Conservation (phyloP, 2,797 vertebrate species). For the Pangasius sanitwongsei region DNA sequence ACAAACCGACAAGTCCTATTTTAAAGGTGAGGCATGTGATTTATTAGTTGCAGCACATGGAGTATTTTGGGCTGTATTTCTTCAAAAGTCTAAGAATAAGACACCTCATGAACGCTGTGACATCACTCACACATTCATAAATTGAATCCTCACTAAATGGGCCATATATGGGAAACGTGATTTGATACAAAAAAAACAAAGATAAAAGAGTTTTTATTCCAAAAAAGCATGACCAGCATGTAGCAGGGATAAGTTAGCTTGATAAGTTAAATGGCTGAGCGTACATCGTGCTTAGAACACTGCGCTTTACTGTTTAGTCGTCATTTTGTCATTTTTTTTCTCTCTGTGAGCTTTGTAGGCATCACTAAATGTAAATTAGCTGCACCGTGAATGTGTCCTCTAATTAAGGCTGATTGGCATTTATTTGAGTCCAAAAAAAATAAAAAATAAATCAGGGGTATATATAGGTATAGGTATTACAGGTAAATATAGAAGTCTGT, state of each 20-base stretch:
- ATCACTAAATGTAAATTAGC: background rate
- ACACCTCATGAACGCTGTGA: background rate
- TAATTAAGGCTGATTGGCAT: background rate
- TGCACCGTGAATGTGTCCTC: background rate
- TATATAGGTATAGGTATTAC: no score
- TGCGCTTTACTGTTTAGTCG: background rate
- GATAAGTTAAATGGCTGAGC: background rate
- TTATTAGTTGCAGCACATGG: background rate
- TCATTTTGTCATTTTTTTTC: background rate
- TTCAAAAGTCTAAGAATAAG: background rate
- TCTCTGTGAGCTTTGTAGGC: background rate
- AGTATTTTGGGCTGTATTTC: background rate
- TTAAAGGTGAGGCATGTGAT: background rate
- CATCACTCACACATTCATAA: background rate
- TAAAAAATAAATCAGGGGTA: no score
- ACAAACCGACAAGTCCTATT: background rate
- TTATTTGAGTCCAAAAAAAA: background rate
- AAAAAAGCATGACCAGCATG: background rate
- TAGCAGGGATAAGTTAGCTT: background rate
- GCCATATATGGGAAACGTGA: background rate
- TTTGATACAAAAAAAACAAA: background rate
- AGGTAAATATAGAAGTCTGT: background rate
- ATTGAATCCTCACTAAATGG: background rate
- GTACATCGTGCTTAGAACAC: background rate
- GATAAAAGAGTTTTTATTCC: background rate